A percentile compares a stretch with the other conserved stretches of the same genome.
phyloP scores from a whole-genome alignment of 2,113 vertebrate genomes.

The Gadus macrocephalus region DNA sequence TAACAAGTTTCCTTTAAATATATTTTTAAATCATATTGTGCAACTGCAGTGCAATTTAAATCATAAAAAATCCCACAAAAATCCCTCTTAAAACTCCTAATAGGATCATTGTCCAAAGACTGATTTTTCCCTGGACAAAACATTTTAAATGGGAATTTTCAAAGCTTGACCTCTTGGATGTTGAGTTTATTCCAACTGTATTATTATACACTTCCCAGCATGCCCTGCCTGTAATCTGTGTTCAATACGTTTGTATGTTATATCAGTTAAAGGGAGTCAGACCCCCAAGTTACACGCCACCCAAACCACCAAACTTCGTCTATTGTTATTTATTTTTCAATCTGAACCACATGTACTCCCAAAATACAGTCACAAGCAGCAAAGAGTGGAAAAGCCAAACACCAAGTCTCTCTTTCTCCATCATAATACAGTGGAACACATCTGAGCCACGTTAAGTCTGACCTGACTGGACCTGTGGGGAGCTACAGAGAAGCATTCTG shows the following conservation, averaged over 20 bases:
- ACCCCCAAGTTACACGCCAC: constrained; percentile 19
- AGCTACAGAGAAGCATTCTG: background rate
- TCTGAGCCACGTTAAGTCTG: constrained; percentile 9
- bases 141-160: too few relatives aligned
- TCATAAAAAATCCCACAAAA: too few relatives aligned
- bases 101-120: too few relatives aligned
- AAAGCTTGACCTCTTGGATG: too few relatives aligned
- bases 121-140: too few relatives aligned
- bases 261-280: constrained; percentile 44
- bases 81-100: too few relatives aligned
- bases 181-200: too few relatives aligned
- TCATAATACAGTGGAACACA: constrained; percentile 5
- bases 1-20: too few relatives aligned
- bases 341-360: background rate
- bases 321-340: constrained; percentile 28
- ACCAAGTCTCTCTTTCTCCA: background rate
- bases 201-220: constrained; percentile 48
- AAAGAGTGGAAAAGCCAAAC: background rate
- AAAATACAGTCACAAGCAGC: background rate
- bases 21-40: too few relatives aligned
- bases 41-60: too few relatives aligned
- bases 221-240: constrained; percentile 67
- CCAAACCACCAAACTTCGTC: background rate
- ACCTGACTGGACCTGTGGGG: background rate
- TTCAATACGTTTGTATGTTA: constrained; percentile 68